phyloP scores from a whole-genome alignment of 2,888 invertebrate genomes.

The Eristalis intricaria region DNA sequence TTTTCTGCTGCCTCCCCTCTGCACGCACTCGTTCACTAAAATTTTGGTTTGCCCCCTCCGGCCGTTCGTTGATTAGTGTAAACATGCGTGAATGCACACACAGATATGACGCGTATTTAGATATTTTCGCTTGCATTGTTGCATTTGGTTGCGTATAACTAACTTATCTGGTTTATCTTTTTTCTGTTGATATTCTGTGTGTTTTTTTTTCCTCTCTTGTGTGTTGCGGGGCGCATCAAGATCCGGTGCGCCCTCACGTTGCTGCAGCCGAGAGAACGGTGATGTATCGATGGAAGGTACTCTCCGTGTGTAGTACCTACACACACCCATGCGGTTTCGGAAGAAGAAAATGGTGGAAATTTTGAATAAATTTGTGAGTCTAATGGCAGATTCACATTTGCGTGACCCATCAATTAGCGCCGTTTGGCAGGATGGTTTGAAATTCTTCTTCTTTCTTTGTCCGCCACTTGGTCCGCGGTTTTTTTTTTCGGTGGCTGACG shows the following conservation, averaged over 20 bases:
- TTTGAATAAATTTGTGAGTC: conserved; percentile 23
- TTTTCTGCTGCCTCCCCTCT: background rate
- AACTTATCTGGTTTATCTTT: conserved; percentile 57
- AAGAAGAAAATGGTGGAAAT: conserved; percentile 8
- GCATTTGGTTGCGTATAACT: conserved; percentile 33
- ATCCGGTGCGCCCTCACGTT: background rate
- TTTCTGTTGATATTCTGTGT: background rate
- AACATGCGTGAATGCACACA: conserved; percentile 32
- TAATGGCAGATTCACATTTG: conserved; percentile 44
- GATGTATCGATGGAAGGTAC: background rate
- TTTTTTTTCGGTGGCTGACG: background rate
- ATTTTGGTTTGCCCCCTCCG: background rate
- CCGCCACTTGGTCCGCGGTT: background rate
- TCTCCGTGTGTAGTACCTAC: background rate
- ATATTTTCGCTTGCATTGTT: conserved; percentile 60
- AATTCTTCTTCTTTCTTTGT: background rate
- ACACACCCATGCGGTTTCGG: background rate
- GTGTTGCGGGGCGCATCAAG: background rate
- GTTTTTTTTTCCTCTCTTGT: background rate
- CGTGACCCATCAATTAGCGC: conserved; percentile 56
- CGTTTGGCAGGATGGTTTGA: conserved; percentile 27
- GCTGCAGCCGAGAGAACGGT: conserved; percentile 1
- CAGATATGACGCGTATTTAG: background rate
- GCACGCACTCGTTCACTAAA: background rate
- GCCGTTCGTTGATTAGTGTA: conserved; percentile 36